Percentiles rank a stretch among this genome's conserved stretches.
Conservation (phyloP, 2,888 invertebrate genomes). For the Epirrhoe alternata region DNA sequence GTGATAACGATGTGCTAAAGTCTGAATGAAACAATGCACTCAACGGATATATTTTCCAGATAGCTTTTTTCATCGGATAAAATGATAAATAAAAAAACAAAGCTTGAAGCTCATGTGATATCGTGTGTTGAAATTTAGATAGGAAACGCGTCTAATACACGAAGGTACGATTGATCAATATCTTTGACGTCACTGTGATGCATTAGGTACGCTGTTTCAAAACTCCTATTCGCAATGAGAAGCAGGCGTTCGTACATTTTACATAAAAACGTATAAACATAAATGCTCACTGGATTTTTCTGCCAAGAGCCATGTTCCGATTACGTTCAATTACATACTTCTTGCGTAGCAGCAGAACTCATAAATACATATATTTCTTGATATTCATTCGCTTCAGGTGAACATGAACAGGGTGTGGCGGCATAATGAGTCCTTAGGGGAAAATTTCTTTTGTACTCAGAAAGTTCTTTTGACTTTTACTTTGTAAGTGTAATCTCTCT, state of each 20-base stretch:
- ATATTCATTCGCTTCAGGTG: background rate
- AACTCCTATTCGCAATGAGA: background rate
- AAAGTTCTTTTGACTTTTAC: conserved; percentile 5
- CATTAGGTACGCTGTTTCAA: conserved; percentile 10
- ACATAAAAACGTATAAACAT: conserved; percentile 1
- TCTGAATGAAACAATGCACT: no score
- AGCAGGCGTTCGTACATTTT: conserved; percentile 2
- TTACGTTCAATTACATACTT: conserved; percentile 15
- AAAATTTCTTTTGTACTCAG: conserved; percentile 5
- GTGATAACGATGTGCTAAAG: no score
- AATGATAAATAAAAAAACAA: background rate
- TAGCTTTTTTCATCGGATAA: no score
- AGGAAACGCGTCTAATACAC: background rate
- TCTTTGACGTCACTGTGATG: conserved; percentile 19
- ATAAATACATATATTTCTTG: background rate
- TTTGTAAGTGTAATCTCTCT: background rate
- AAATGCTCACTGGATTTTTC: background rate
- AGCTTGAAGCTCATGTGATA: background rate
- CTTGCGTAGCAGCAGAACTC: background rate
- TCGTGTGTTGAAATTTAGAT: conserved; percentile 2
- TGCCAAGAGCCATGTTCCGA: conserved; percentile 6
- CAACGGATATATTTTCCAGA: no score
- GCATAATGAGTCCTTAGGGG: conserved; percentile 4
- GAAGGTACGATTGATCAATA: conserved; percentile 9
- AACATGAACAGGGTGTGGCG: conserved; percentile 4